Evolutionary conservation across 1,140 invertebrate species (phyloP).

Genomic region (Spodoptera litura): DNA sequence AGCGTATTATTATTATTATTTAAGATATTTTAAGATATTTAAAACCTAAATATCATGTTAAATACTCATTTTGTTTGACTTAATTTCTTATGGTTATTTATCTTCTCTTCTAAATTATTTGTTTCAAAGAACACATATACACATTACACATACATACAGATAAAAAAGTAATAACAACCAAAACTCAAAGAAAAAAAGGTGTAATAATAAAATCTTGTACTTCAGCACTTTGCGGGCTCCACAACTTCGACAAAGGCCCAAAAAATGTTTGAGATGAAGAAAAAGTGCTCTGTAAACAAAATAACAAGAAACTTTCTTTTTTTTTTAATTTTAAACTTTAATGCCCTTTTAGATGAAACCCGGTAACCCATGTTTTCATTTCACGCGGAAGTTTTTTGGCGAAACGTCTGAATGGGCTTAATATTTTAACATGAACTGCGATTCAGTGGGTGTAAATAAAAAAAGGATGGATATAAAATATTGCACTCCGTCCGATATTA

Average conservation of each 20-base stretch:
- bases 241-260: neutral
- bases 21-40: no score
- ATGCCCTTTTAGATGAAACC: constrained; percentile 20
- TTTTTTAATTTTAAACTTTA: constrained; percentile 45
- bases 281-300: constrained; percentile 18
- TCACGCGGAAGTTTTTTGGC: constrained; percentile 27
- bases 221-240: neutral
- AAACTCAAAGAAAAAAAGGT: no score
- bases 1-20: no score
- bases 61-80: no score
- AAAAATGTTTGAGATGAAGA: neutral
- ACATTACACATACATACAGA: no score
- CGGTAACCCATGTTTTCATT: constrained; percentile 28
- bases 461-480: constrained; percentile 18
- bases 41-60: no score
- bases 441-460: constrained; percentile 45
- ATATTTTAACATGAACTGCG: constrained; percentile 41
- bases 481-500: constrained; percentile 13
- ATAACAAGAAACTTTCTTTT: constrained; percentile 23
- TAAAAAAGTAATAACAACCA: no score
- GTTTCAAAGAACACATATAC: no score
- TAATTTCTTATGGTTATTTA: neutral
- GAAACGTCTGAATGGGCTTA: constrained; percentile 40
- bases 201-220: neutral
- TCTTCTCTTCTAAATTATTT: no score